Conservation (phyloP, 2,888 invertebrate species). For the Eubasilissa splendida region DNA sequence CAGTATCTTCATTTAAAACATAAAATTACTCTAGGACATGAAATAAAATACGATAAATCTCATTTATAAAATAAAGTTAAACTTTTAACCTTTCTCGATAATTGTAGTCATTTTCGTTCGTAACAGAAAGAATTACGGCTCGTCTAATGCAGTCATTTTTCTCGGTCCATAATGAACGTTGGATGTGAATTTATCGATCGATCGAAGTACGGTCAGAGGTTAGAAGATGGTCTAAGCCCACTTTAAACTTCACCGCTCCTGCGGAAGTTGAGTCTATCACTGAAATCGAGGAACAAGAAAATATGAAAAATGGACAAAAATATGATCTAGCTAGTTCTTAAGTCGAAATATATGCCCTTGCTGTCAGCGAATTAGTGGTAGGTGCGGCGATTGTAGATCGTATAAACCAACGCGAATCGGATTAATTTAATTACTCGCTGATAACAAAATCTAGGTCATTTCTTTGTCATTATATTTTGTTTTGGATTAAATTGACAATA, state of each 20-base stretch:
- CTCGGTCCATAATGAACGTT: slow-evolving; percentile 18
- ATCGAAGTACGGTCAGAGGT: slow-evolving; percentile 37
- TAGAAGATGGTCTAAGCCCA: slow-evolving; percentile 10
- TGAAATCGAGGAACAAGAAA: too few species aligned
- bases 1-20: slow-evolving; percentile 40
- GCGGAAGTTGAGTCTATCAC: neutral
- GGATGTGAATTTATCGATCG: slow-evolving; percentile 25
- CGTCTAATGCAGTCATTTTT: slow-evolving; percentile 24
- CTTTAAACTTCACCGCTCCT: slow-evolving; percentile 7
- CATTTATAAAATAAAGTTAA: slow-evolving; percentile 28
- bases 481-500: too few species aligned
- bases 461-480: too few species aligned
- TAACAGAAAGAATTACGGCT: neutral
- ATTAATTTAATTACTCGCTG: too few species aligned
- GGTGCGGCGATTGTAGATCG: too few species aligned
- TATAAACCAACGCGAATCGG: too few species aligned
- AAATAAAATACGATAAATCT: slow-evolving; percentile 44
- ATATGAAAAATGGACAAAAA: too few species aligned
- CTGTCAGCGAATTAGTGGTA: too few species aligned
- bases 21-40: slow-evolving; percentile 41
- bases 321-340: too few species aligned
- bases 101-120: slow-evolving; percentile 20
- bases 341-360: too few species aligned
- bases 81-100: slow-evolving; percentile 39
- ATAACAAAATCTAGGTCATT: too few species aligned